These are phyloP conservation scores for Schlechtendalia chinensis DNA, from an alignment of 1,140 invertebrate species.

Conservation along the genomic window DNA sequence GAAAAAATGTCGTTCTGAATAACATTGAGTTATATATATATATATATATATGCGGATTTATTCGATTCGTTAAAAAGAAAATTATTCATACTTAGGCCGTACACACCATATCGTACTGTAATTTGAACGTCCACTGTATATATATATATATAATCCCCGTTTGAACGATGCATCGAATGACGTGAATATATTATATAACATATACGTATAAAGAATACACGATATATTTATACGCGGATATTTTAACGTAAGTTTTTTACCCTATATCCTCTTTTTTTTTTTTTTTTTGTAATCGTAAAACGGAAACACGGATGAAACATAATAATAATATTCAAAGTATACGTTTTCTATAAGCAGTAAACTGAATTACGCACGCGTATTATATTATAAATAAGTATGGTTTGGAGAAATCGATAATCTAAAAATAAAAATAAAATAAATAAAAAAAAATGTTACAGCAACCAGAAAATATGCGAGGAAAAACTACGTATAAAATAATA, in stretches of 20 bases:
- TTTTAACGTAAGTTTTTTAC: neutral
- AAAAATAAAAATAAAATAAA: too few relatives aligned
- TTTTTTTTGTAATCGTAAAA: conserved; percentile 15
- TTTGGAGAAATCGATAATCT: too few relatives aligned
- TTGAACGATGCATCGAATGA: neutral
- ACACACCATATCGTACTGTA: too few relatives aligned
- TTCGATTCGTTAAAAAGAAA: neutral
- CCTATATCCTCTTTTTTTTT: neutral
- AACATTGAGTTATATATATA: too few relatives aligned
- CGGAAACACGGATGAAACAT: neutral
- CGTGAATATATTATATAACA: conserved; percentile 15
- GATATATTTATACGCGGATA: neutral
- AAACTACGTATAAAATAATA: too few relatives aligned
- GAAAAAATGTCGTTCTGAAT: neutral
- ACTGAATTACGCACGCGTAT: neutral
- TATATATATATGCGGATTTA: too few relatives aligned
- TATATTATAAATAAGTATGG: too few relatives aligned
- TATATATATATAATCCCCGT: neutral
- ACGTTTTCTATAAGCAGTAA: neutral
- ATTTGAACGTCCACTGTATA: too few relatives aligned
- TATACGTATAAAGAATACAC: neutral
- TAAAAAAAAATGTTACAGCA: too few relatives aligned
- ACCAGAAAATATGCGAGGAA: too few relatives aligned
- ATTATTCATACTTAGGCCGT: too few relatives aligned
- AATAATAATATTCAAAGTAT: neutral